A percentile compares a stretch with the other conserved stretches of the same genome.
phyloP scores from a whole-genome alignment of 1,140 invertebrate genomes.

The Phocides pigmalion region DNA sequence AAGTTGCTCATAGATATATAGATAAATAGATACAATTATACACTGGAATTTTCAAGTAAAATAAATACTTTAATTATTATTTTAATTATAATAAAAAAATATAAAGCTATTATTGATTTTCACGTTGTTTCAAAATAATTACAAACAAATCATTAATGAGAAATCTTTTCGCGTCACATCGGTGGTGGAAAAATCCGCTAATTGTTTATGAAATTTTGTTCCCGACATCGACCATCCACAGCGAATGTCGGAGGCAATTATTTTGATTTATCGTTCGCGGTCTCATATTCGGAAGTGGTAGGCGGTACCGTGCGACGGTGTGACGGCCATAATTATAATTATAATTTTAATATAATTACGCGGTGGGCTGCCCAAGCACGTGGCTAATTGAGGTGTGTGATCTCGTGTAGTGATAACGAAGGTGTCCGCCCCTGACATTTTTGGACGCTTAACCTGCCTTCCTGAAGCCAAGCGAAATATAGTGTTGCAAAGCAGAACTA shows the following conservation, averaged over 20 bases:
- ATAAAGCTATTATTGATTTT: too few relatives aligned
- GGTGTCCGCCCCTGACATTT: constrained; percentile 12
- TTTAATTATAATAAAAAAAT: too few relatives aligned
- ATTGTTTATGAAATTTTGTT: not conserved
- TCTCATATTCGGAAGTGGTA: constrained; percentile 1
- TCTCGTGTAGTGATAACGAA: not conserved
- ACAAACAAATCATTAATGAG: not conserved
- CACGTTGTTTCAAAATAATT: too few relatives aligned
- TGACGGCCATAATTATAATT: constrained; percentile 25
- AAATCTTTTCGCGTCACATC: not conserved
- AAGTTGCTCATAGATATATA: too few relatives aligned
- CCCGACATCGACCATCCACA: not conserved
- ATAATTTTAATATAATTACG: constrained; percentile 22
- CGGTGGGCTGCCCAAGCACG: constrained; percentile 14
- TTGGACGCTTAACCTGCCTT: not conserved
- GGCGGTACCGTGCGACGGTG: constrained; percentile 2
- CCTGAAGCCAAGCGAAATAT: too few relatives aligned
- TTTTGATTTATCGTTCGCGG: constrained; percentile 8
- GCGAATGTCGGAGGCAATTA: not conserved
- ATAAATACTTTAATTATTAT: too few relatives aligned
- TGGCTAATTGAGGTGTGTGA: constrained; percentile 17
- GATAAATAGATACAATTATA: too few relatives aligned
- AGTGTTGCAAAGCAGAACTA: too few relatives aligned
- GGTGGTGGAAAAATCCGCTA: not conserved
- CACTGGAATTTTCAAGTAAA: too few relatives aligned